Conservation (phyloP, 2,888 invertebrate species). For the Synergus itoensis region DNA sequence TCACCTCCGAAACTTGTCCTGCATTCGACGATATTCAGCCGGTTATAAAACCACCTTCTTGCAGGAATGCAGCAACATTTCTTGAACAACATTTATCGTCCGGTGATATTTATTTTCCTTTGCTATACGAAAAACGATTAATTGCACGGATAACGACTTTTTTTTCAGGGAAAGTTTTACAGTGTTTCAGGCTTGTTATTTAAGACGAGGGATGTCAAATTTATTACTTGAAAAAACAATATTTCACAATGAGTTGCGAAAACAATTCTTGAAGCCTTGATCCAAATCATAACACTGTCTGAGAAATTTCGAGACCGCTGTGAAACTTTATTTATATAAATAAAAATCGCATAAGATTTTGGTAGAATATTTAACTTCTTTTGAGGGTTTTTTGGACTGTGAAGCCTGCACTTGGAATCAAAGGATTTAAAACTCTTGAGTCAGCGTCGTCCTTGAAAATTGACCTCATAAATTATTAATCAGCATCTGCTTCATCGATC, state of each 20-base stretch:
- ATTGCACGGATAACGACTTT: neutral
- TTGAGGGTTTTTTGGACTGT: too few species aligned
- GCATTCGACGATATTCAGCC: neutral
- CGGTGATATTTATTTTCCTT: neutral
- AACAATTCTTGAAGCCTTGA: neutral
- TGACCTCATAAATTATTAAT: neutral
- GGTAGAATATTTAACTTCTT: too few species aligned
- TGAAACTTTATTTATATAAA: too few species aligned
- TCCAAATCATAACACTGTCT: neutral
- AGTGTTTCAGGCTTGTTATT: neutral
- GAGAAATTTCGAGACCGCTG: too few species aligned
- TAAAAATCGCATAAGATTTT: too few species aligned
- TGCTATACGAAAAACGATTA: neutral
- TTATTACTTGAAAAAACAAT: neutral
- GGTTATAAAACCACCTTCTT: neutral
- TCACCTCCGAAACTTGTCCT: slow-evolving; percentile 1
- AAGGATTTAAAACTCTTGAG: neutral
- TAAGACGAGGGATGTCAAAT: neutral
- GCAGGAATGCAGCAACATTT: neutral
- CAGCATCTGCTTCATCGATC: neutral
- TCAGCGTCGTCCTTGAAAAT: neutral
- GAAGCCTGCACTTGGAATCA: neutral
- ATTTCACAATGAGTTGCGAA: neutral
- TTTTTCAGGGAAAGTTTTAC: neutral
- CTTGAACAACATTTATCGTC: neutral